These are phyloP conservation scores for Rhagologus leucostigma DNA, from an alignment of 2,113 vertebrate genomes.

Conservation along the genomic window DNA sequence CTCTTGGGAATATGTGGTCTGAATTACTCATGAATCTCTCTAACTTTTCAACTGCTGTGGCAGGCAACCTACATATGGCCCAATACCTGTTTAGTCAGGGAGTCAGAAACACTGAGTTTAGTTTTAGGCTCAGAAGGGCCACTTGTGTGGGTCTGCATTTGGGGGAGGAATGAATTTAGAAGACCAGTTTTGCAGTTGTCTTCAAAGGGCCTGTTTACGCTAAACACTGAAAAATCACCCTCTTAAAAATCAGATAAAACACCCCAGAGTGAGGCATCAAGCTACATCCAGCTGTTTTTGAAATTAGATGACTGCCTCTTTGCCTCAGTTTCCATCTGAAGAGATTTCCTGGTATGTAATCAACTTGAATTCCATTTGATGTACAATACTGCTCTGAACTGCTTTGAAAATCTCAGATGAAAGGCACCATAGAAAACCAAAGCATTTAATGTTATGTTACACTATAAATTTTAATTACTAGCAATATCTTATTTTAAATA, in stretches of 20 bases:
- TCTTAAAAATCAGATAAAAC: background rate
- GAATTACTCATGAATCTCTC: background rate
- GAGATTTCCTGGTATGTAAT: background rate
- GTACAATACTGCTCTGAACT: background rate
- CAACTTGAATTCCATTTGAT: conserved; percentile 4
- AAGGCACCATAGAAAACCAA: conserved; percentile 4
- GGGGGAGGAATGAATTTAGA: background rate
- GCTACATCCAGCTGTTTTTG: background rate
- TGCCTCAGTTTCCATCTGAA: conserved; percentile 13
- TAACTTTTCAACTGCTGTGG: background rate
- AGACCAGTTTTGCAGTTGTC: background rate
- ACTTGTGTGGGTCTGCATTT: background rate
- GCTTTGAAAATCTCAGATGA: conserved; percentile 51
- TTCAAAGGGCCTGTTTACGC: background rate
- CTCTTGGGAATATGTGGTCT: background rate
- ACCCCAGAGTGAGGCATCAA: background rate
- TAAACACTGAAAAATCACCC: background rate
- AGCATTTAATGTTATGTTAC: conserved; percentile 5
- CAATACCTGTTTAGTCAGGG: background rate
- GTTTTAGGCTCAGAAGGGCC: background rate
- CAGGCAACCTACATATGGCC: background rate
- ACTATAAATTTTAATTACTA: conserved; percentile 40
- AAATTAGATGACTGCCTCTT: background rate
- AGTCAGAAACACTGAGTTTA: background rate
- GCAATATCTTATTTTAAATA: conserved; percentile 27